Evolutionary conservation across 2,888 invertebrate species (phyloP).

Genomic region (Gasteruption jaculator): DNA sequence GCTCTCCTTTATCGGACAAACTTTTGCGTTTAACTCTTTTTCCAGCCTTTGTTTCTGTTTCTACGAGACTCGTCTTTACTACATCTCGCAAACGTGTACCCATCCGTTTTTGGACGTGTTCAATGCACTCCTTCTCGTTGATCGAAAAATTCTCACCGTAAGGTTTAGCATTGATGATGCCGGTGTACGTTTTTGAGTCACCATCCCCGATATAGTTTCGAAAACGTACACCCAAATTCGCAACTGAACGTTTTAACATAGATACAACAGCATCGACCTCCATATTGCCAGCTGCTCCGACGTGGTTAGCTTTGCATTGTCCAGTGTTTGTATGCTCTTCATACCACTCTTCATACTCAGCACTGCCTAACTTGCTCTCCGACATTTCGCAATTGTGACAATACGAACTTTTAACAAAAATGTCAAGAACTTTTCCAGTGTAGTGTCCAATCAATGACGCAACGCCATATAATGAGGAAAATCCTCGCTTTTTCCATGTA

Average conservation of each 20-base stretch:
- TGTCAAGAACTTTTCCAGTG: constrained; percentile 17
- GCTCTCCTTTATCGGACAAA: too few relatives aligned
- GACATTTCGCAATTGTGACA: constrained; percentile 16
- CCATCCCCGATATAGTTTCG: too few relatives aligned
- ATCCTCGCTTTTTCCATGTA: constrained; percentile 19
- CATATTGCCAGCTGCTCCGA: constrained; percentile 20
- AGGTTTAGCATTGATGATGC: too few relatives aligned
- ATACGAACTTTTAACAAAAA: constrained; percentile 11
- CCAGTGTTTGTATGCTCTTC: constrained; percentile 15
- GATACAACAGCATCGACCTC: constrained; percentile 16
- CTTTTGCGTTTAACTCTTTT: too few relatives aligned
- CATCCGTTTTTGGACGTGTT: too few relatives aligned
- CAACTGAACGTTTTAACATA: constrained; percentile 19
- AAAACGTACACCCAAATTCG: too few relatives aligned
- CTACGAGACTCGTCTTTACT: too few relatives aligned
- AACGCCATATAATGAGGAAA: constrained; percentile 16
- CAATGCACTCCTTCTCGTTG: too few relatives aligned
- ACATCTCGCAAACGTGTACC: too few relatives aligned
- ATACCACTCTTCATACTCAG: constrained; percentile 18
- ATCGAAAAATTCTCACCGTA: too few relatives aligned
- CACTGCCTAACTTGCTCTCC: constrained; percentile 6
- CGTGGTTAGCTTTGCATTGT: constrained; percentile 17
- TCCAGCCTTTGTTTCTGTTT: too few relatives aligned
- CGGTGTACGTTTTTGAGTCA: too few relatives aligned
- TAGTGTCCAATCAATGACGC: constrained; percentile 18